Conservation (phyloP, 2,113 vertebrate genomes). For the Megaleporinus macrocephalus region DNA sequence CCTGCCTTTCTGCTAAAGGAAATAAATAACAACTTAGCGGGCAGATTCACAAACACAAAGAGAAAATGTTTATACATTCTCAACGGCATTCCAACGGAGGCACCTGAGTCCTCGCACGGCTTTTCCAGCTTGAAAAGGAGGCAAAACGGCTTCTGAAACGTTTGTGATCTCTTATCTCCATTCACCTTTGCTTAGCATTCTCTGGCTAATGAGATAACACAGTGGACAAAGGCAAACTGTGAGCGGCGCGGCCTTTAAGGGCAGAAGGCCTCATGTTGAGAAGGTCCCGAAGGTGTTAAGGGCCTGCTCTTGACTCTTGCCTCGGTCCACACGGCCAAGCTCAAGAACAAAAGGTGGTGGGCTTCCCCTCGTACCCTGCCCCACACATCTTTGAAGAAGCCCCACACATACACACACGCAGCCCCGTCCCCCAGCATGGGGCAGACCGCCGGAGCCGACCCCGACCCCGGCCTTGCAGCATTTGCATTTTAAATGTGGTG, state of each 20-base stretch:
- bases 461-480: constrained; percentile 72
- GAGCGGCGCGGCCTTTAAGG: not conserved
- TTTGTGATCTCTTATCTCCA: constrained; percentile 39
- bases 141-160: not conserved
- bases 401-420: constrained; percentile 54
- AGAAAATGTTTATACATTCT: constrained; percentile 6
- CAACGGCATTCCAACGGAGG: not conserved
- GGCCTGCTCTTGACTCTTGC: constrained; percentile 55
- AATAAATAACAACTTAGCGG: not conserved
- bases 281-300: constrained; percentile 55
- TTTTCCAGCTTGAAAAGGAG: not conserved
- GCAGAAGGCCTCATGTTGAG: constrained; percentile 53
- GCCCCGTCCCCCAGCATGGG: constrained; percentile 69
- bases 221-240: constrained; percentile 33
- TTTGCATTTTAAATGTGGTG: constrained; percentile 85
- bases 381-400: constrained; percentile 57
- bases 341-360: constrained; percentile 76
- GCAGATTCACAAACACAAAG: not conserved
- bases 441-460: constrained; percentile 84
- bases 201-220: constrained; percentile 35
- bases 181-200: constrained; percentile 34
- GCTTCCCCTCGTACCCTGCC: constrained; percentile 53
- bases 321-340: constrained; percentile 72
- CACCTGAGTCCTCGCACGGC: not conserved
- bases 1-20: not conserved